Base-by-base conservation (phyloP, 1,140 invertebrate genomes). In the Plectrocnemia conspersa region DNA sequence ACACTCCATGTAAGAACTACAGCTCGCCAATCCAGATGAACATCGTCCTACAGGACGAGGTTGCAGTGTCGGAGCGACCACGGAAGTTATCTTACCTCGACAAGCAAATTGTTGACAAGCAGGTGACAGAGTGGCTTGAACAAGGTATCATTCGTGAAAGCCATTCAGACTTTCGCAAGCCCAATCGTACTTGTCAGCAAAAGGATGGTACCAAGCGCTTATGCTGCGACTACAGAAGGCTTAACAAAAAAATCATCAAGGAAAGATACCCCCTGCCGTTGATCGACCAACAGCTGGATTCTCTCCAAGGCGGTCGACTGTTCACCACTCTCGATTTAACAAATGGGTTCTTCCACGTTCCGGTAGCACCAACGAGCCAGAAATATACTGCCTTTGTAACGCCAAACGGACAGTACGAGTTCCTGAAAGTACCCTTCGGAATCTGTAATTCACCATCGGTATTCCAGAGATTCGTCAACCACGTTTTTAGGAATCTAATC, bases 381-480 rank as follows among this genome's bases (percentile, higher is more conserved):
- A 36, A 36, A 36, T 36, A 36, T 15, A 77, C 73, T 35, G 71
- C 65, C 3, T 75, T 76, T 52, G 60, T 56, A 13, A 64, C 63
- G 2, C 64, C 54, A 5, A 44, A 62, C 15, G 70, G 68, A 3
- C 64, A 67, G 21, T 76, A 65, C 48, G 64, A 77, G 58, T 77
- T 64, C 46, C 54, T 53, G 2, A n/a, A 64, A 9, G 69, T 78
- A 65, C 67, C 73, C 22, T 73, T 76, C 53, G 76, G 77, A 7
- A 48, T 72, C 5, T 62, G 52, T 9, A 66, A 63, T 15, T 64
- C 59, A 6, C 67, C 69, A 6, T 55, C 55, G 0, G 55, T 59
- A 0, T 67, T 67, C 25, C 57, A 61, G 13, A 10, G 63, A 15
- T 19, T 63, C 1, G 65, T 68, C 48, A 61, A 67, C 13, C 41